These are phyloP conservation scores for Pseudeuparius sepicola DNA, from an alignment of 2,888 invertebrate genomes.

Conservation along the genomic window DNA sequence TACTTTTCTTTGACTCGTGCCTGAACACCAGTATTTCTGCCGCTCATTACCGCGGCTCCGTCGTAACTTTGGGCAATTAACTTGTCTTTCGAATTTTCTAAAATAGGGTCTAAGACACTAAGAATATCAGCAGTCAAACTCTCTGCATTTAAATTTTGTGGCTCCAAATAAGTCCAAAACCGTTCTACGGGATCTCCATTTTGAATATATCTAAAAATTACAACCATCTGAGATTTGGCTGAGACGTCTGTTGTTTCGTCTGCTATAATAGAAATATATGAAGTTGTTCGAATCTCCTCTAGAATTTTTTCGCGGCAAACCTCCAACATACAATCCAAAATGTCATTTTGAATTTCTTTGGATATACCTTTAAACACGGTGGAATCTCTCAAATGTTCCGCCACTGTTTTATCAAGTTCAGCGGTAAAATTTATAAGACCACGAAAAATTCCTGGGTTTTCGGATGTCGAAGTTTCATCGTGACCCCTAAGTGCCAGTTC, in stretches of 20 bases:
- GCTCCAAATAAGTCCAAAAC: constrained; percentile 28
- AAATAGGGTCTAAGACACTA: constrained; percentile 16
- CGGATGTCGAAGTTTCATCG: neutral
- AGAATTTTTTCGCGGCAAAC: no score
- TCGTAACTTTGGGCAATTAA: constrained; percentile 23
- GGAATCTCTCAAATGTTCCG: constrained; percentile 24
- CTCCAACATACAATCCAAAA: constrained; percentile 27
- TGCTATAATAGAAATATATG: no score
- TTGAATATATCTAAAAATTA: no score
- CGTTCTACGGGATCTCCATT: constrained; percentile 21
- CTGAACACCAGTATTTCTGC: constrained; percentile 18
- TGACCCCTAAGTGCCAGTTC: constrained; percentile 5
- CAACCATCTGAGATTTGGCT: constrained; percentile 15
- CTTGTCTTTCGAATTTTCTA: constrained; percentile 16
- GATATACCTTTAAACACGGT: constrained; percentile 29
- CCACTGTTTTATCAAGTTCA: constrained; percentile 23
- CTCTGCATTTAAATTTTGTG: constrained; percentile 17
- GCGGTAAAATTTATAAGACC: constrained; percentile 1
- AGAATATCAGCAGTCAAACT: constrained; percentile 12
- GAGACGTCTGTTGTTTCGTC: no score
- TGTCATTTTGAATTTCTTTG: constrained; percentile 29
- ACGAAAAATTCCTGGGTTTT: constrained; percentile 1
- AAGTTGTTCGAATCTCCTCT: no score
- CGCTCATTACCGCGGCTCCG: constrained; percentile 21
- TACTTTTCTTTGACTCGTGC: constrained; percentile 20